Base-by-base conservation (phyloP, 2,797 vertebrate species). In the Anomalospiza imberbis region DNA sequence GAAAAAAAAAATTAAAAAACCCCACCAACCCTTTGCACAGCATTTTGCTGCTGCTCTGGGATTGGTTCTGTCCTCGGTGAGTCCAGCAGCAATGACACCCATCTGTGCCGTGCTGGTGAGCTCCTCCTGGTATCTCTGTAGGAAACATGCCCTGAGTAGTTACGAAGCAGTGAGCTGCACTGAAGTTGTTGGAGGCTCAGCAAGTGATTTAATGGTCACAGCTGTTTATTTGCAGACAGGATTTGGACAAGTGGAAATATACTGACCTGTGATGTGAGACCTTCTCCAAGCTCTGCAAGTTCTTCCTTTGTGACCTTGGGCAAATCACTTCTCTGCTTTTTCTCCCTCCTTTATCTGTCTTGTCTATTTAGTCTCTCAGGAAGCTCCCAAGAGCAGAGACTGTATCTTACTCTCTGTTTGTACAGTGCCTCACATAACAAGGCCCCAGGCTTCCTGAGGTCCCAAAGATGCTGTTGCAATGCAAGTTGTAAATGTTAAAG, bases 381-480 rank as follows among this genome's bases (percentile, higher is more conserved):
- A 95, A 94, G 77, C 80, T 91, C 45, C 92, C 80, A 71, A 85
- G 77, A 90, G 71, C 85, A 74, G 45, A 75, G 89, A 10, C 91
- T 73, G 28, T 94, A 81, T 94, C 94, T 90, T 91, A 55, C 60
- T 88, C 73, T 77, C 42, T 92, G 83, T 92, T 96, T 94, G 82
- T 86, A 63, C 83, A 92, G 75, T 54, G 53, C 68, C 93, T 92
- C 72, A 58, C 45, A 45, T 53, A 92, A 65, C 68, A 78, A 85
- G 87, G 70, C 71, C 85, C 88, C 88, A 76, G 45, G 74, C 93
- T 96, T 96, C 91, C 91, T 94, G 88, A 88, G 85, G 63, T 86
- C 88, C 77, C 85, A 71, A 93, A 91, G 92, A 94, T 96, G 94
- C 95, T 96, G 89, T 89, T 95, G 89, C 91, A 96, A 68, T 78